Conservation (phyloP, 1,140 invertebrate species). For the Nasonia vitripennis region DNA sequence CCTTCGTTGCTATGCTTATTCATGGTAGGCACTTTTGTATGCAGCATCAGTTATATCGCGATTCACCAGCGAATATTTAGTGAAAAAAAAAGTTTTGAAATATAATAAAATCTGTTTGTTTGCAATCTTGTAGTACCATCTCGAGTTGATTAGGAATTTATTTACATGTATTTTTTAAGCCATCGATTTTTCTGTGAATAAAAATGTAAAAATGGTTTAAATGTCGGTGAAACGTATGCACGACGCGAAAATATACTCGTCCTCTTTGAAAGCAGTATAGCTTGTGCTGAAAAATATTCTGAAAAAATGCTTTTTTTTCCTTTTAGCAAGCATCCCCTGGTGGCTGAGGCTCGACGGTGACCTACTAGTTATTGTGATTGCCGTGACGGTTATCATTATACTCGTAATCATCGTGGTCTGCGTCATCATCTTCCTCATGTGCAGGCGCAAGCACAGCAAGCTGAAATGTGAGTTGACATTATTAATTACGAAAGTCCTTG, state of each 20-base stretch:
- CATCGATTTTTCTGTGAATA: too few relatives aligned
- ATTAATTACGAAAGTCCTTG: constrained; percentile 5
- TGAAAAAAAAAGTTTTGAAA: neutral
- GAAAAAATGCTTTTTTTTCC: constrained; percentile 55
- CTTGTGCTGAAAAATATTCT: neutral
- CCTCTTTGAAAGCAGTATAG: neutral
- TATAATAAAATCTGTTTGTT: neutral
- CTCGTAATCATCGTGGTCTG: constrained; percentile 87
- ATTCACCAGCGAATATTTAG: neutral
- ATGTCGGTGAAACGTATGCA: too few relatives aligned
- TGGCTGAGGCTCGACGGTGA: constrained; percentile 85
- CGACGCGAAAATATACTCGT: neutral
- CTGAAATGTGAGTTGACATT: constrained; percentile 89
- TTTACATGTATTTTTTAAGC: too few relatives aligned
- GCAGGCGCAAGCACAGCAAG: constrained; percentile 84
- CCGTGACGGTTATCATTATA: constrained; percentile 83
- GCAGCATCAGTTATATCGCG: neutral
- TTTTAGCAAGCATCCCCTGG: constrained; percentile 82
- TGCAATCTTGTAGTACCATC: too few relatives aligned
- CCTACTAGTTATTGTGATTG: constrained; percentile 85
- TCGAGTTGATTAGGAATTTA: too few relatives aligned
- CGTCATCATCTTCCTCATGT: constrained; percentile 88
- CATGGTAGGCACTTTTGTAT: neutral
- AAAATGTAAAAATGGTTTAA: too few relatives aligned
- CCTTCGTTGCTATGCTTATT: neutral